Evolutionary conservation across 2,113 vertebrate genomes (phyloP).

Genomic region (Hyaena hyaena): DNA sequence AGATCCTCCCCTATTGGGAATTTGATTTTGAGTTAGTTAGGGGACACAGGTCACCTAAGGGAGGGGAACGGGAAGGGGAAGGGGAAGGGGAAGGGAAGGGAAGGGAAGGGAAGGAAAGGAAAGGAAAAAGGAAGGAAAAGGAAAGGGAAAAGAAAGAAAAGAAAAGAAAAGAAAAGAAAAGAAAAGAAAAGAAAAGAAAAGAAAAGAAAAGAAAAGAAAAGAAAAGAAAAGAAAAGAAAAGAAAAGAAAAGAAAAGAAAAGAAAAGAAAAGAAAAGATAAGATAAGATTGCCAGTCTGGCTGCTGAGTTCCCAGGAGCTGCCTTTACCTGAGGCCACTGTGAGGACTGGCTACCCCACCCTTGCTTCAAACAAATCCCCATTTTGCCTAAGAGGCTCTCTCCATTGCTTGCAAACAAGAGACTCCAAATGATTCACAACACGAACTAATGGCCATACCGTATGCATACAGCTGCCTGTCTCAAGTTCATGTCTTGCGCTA

Average conservation of each 20-base stretch:
- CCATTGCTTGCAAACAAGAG: conserved; percentile 1
- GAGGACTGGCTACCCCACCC: background rate
- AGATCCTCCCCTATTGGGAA: background rate
- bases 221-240: too few relatives aligned
- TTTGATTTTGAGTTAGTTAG: background rate
- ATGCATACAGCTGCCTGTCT: background rate
- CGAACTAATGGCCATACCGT: background rate
- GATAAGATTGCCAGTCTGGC: background rate
- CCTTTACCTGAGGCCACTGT: background rate
- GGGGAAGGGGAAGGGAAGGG: too few relatives aligned
- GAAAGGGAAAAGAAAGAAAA: too few relatives aligned
- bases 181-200: too few relatives aligned
- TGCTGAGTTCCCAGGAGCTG: background rate
- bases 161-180: too few relatives aligned
- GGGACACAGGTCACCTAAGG: background rate
- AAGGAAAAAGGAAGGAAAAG: too few relatives aligned
- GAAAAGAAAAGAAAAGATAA: background rate
- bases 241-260: background rate
- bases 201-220: too few relatives aligned
- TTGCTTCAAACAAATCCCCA: conserved; percentile 8
- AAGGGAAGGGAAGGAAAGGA: too few relatives aligned
- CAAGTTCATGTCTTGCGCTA: background rate
- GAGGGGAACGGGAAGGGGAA: too few relatives aligned
- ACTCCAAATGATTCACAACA: background rate
- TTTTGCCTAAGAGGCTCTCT: background rate